Evolutionary conservation across 2,797 vertebrate species (phyloP).

Genomic region (Enteromius thamalakanensis): DNA sequence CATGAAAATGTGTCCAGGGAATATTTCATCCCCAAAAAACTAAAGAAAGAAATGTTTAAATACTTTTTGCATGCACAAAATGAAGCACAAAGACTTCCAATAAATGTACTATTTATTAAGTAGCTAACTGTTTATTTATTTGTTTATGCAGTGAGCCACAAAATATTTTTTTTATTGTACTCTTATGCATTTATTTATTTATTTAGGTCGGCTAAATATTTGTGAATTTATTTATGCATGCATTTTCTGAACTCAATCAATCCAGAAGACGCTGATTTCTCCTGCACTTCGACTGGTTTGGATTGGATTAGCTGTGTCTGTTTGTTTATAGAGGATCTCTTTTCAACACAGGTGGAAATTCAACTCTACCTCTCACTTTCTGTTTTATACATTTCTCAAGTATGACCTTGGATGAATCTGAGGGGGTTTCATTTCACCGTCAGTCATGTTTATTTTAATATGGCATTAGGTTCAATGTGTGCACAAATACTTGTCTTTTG

Average conservation of each 20-base stretch:
- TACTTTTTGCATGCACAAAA: neutral
- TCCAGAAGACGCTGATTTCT: neutral
- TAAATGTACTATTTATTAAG: neutral
- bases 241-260: neutral
- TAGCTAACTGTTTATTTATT: neutral
- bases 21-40: neutral
- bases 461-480: neutral
- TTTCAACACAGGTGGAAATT: slow-evolving; percentile 8
- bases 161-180: neutral
- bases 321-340: slow-evolving; percentile 29
- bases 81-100: neutral
- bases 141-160: too few species aligned
- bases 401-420: neutral
- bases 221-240: neutral
- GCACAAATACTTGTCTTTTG: slow-evolving; percentile 1
- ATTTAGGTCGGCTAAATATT: neutral
- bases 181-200: neutral
- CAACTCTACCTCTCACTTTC: neutral
- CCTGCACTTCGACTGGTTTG: neutral
- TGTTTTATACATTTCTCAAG: slow-evolving; percentile 19
- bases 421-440: slow-evolving; percentile 3
- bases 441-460: neutral
- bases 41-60: neutral
- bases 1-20: neutral
- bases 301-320: slow-evolving; percentile 24